Base-by-base conservation (phyloP, 1,140 invertebrate species). In the Aphis craccivora region DNA sequence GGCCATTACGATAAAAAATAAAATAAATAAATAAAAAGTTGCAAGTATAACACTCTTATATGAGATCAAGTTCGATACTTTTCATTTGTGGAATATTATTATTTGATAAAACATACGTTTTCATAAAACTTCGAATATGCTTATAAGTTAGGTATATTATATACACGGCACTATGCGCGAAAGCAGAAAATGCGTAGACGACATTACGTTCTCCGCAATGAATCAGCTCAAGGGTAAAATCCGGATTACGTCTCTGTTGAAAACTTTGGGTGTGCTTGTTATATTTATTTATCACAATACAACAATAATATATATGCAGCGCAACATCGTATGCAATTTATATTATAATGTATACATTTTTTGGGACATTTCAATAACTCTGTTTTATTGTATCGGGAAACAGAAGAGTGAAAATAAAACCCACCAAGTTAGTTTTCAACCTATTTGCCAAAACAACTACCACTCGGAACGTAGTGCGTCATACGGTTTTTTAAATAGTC, bases 11-110 rank as follows among this genome's bases (percentile, higher is more conserved):
- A 60, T 30, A 76, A 76, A n/a, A 60, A 30, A 76, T 18, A 18
- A 76, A 67, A n/a, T 67, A 67, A n/a, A 35, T 76, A 76, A 76
- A 76, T 76, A 76, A 76, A 76, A 76, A 67, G 60, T 30, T 60
- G 14, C 14, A 14, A 67, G 30, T 76, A 11, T 9, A n/a, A 67
- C 11, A 20, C 35, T 81, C 20, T 37, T 37, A 18, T 37, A 35
- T 40, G 23, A 23, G 35, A 83, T 20, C 18, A 11, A 37, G 7
- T 22, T 22, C 20, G 35, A 37, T 37, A 14, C 5, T 30, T 76
- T 67, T 11, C 30, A 30, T 67, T n/a, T 23, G 81, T 83, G 23
- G 22, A 8, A 37, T 23, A 51, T 87, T 25, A 87, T 87, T 87
- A 51, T 87, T 87, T 18, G 20, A 45, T 0, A 18, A 48, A 87